Conservation (phyloP, 1,140 invertebrate genomes). For the Bacillus rossius region DNA sequence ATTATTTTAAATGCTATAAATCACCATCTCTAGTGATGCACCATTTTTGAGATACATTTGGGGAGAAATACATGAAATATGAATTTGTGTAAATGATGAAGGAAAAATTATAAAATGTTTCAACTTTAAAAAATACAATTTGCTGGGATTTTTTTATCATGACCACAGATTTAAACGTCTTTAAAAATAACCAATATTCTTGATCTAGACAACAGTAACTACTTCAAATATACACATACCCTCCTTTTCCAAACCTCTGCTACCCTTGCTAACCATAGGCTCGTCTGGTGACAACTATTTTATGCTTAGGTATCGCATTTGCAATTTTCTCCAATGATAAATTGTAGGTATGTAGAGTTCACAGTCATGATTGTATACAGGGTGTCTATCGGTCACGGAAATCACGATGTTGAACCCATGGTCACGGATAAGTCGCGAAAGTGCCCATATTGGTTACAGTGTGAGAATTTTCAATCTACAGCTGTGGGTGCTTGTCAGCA, state of each 20-base stretch:
- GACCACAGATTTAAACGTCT: not conserved
- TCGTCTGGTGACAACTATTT: too few relatives aligned
- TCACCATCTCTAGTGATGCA: not conserved
- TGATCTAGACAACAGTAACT: too few relatives aligned
- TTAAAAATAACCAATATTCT: not conserved
- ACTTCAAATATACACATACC: too few relatives aligned
- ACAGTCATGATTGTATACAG: not conserved
- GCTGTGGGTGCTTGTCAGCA: conserved; percentile 8
- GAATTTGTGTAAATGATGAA: not conserved
- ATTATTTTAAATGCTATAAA: too few relatives aligned
- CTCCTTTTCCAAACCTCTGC: too few relatives aligned
- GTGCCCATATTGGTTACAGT: too few relatives aligned
- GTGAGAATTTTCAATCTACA: conserved; percentile 6
- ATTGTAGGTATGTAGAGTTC: not conserved
- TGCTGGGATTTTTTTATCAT: conserved; percentile 55
- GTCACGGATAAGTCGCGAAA: too few relatives aligned
- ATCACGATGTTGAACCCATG: too few relatives aligned
- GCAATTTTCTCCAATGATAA: not conserved
- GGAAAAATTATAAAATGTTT: conserved; percentile 11
- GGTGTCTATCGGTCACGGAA: not conserved
- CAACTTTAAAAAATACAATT: conserved; percentile 70
- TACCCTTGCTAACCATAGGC: too few relatives aligned
- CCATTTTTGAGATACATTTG: not conserved
- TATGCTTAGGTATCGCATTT: not conserved
- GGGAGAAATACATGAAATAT: not conserved